Evolutionary conservation across 2,888 invertebrate genomes (phyloP), one percentile per base, ranked within the genome.

Genomic region (Magallana nippona): DNA sequence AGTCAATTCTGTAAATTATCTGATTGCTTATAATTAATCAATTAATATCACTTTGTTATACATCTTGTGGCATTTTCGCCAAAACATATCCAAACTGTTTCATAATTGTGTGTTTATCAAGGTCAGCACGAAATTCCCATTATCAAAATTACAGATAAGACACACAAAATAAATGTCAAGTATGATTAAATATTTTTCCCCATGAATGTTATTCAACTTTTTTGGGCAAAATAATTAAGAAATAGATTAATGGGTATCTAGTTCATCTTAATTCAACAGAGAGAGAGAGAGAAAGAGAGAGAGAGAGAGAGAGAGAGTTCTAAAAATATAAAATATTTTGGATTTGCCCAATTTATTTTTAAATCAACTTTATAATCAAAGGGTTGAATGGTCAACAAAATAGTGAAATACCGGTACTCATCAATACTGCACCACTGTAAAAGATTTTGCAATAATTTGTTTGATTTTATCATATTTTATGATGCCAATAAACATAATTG

Each of bases 131-230:
- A 71, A 71, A 71, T 71, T 27, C 71, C 32, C 71, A 71, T 71
- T 71, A 71, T 71, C 71, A 71, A 71, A 71, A 71, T 71, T 71
- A 71, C 71, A 71, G 27, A 71, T 27, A 71, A 71, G 71, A 71
- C 71, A 27, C 22, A 71, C 71, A 27, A 71, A 71, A 71, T 71
- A 71, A 71, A 71, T 71, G 71, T 71, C 71, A 71, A 60, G 71
- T 71, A 71, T 71, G 71, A 71, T 71, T 71, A 71, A 71, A 71
- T 71, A 71, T 22, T 71, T 71, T 71, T 22, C 71, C 22, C 71
- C 27, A 22, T 71, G 13, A 63, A 71, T 27, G 27, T 71, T 32
- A 71, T 71, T 15, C 32, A 71, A 71, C 27, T 22, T 71, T 71
- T 71, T 27, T 27, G 71, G 71, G 32, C 44, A 44, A 44, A 44